Conservation (phyloP, 2,888 invertebrate species). For the Leuctra nigra region DNA sequence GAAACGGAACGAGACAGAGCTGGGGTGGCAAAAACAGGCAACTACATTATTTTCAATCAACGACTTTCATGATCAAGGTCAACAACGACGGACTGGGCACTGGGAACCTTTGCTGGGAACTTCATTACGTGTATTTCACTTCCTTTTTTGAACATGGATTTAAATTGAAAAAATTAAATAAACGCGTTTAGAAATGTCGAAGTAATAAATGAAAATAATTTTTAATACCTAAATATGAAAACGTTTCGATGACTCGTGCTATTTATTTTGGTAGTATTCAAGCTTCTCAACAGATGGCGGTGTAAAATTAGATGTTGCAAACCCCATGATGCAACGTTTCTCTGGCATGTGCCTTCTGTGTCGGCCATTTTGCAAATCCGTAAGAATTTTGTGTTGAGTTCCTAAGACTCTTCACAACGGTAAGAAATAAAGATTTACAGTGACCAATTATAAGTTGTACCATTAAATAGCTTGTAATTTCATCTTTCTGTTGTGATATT, state of each 20-base stretch:
- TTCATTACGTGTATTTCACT: too few relatives aligned
- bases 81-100: too few relatives aligned
- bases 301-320: slow-evolving; percentile 21
- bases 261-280: neutral
- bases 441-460: neutral
- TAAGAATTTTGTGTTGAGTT: slow-evolving; percentile 56
- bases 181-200: too few relatives aligned
- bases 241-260: neutral
- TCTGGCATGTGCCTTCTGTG: slow-evolving; percentile 59
- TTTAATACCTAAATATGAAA: too few relatives aligned
- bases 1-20: too few relatives aligned
- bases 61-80: too few relatives aligned
- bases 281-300: slow-evolving; percentile 26
- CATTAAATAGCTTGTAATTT: neutral
- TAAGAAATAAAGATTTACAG: slow-evolving; percentile 38
- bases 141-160: too few relatives aligned
- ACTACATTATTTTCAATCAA: too few relatives aligned
- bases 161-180: too few relatives aligned
- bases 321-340: slow-evolving; percentile 48
- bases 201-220: too few relatives aligned
- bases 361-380: slow-evolving; percentile 63
- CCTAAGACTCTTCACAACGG: slow-evolving; percentile 52
- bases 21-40: too few relatives aligned
- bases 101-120: too few relatives aligned
- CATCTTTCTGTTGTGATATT: neutral